phyloP scores from a whole-genome alignment of 1,140 invertebrate genomes.

The Apis laboriosa region DNA sequence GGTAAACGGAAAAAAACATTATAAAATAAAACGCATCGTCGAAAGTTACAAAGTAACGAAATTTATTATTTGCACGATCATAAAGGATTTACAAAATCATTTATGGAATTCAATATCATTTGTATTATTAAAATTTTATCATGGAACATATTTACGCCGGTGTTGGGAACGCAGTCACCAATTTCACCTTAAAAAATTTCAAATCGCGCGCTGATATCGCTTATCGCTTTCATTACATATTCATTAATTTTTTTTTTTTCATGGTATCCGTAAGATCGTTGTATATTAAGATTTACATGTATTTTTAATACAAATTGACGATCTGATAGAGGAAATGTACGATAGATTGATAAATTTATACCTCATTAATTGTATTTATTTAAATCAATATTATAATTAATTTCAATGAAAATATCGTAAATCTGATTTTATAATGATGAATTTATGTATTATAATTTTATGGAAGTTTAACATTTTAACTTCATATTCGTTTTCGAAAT shows the following conservation, averaged over 20 bases:
- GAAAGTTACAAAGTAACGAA: constrained; percentile 14
- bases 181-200: constrained; percentile 7
- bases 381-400: background rate
- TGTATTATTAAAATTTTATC: constrained; percentile 33
- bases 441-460: background rate
- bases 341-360: background rate
- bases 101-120: constrained; percentile 21
- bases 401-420: background rate
- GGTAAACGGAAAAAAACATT: constrained; percentile 9
- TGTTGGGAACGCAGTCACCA: background rate
- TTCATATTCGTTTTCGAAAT: too few relatives aligned
- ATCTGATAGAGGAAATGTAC: background rate
- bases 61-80: constrained; percentile 11
- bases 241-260: background rate
- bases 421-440: background rate
- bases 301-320: background rate
- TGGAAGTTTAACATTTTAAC: too few relatives aligned
- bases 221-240: background rate
- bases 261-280: background rate
- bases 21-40: constrained; percentile 12
- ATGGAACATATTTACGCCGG: constrained; percentile 8
- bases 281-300: background rate
- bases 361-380: background rate
- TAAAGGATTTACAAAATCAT: constrained; percentile 3
- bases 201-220: background rate